Conservation (phyloP, 2,113 vertebrate genomes). For the Elanus axillaris region DNA sequence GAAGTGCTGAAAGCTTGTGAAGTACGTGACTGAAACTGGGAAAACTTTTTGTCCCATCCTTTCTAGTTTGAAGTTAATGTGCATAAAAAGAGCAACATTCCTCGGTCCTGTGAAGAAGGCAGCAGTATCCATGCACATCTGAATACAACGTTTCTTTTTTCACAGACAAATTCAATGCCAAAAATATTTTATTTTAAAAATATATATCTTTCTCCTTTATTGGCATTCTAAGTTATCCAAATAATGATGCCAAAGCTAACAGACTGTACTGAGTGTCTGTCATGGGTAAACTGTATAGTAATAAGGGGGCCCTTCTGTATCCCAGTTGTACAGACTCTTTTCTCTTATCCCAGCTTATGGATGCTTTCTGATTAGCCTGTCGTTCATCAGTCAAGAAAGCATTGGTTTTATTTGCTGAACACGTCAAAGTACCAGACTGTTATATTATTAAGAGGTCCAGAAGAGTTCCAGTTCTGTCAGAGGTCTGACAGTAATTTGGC, state of each 20-base stretch:
- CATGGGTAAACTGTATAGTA: background rate
- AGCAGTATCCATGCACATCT: background rate
- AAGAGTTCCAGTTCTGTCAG: background rate
- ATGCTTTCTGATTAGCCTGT: background rate
- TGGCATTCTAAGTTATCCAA: background rate
- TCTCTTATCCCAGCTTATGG: background rate
- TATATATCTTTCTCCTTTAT: background rate
- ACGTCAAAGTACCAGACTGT: background rate
- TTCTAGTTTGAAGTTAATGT: background rate
- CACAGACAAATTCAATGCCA: background rate
- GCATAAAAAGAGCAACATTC: background rate
- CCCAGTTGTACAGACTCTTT: background rate
- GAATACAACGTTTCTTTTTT: background rate
- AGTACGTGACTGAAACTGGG: background rate
- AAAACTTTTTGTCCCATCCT: too few species aligned
- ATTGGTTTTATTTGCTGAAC: background rate
- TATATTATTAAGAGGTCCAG: background rate
- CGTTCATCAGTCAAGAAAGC: background rate
- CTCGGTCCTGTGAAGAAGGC: background rate
- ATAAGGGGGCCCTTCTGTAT: background rate
- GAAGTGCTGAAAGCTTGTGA: background rate
- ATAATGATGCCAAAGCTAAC: conserved; percentile 30
- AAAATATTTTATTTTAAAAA: background rate
- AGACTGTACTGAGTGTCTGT: background rate
- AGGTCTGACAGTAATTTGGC: background rate